Conservation (phyloP, 53 echinoderm and acorn worm genomes). For the Echinometra lucunter region DNA sequence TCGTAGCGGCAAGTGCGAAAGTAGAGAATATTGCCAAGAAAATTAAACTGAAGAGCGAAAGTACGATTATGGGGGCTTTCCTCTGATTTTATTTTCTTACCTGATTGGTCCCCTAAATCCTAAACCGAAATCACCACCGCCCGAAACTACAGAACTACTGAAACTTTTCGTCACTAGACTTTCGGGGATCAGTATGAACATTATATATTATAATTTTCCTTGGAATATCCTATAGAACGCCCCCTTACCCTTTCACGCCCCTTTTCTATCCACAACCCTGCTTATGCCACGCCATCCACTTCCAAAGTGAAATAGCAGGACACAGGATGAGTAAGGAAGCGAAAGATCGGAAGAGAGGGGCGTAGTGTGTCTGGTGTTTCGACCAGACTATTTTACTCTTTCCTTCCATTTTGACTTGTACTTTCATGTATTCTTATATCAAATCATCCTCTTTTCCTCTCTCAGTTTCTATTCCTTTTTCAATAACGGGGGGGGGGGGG, state of each 20-base stretch:
- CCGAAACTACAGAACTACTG: no score
- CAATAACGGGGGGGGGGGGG: neutral
- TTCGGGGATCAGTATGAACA: no score
- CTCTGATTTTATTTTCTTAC: no score
- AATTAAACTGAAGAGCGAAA: no score
- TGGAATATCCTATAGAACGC: no score
- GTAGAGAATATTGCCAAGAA: no score
- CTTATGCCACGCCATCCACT: neutral
- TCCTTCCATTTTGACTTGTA: neutral
- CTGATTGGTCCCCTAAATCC: no score
- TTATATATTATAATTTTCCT: no score
- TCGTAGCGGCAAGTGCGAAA: no score
- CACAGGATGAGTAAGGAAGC: neutral
- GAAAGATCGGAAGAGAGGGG: conserved; percentile 29
- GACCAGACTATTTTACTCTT: neutral
- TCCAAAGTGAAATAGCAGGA: neutral
- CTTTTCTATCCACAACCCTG: neutral
- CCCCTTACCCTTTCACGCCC: neutral
- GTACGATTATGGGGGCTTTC: no score
- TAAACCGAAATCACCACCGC: no score
- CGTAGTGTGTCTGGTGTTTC: conserved; percentile 16
- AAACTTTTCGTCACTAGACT: no score
- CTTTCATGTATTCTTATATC: neutral
- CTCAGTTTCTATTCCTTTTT: neutral
- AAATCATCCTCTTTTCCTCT: neutral